phyloP scores from a whole-genome alignment of 2,797 vertebrate genomes.

The Galagoides demidoff region DNA sequence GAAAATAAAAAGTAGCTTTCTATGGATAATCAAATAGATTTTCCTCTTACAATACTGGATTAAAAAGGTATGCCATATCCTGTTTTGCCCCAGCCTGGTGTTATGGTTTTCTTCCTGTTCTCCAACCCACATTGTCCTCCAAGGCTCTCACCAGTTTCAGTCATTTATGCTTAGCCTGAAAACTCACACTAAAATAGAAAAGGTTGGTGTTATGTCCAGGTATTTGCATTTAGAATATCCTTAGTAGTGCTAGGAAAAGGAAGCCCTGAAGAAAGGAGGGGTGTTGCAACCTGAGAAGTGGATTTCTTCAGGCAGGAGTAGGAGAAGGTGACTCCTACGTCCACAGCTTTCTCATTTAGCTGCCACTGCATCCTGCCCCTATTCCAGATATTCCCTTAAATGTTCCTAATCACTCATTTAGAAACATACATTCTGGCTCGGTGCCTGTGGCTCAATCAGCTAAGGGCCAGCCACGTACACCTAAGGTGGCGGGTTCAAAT shows the following conservation, averaged over 20 bases:
- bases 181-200: not conserved
- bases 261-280: not conserved
- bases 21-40: not conserved
- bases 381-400: not conserved
- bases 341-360: not conserved
- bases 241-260: not conserved
- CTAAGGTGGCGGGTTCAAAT: too few relatives aligned
- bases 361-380: not conserved
- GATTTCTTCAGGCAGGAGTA: not conserved
- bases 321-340: not conserved
- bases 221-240: not conserved
- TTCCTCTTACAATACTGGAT: not conserved
- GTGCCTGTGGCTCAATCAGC: too few relatives aligned
- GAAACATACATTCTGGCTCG: too few relatives aligned
- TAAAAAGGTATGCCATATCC: not conserved
- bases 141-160: not conserved
- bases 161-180: slow-evolving; percentile 3
- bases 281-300: not conserved
- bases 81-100: not conserved
- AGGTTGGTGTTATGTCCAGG: not conserved
- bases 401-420: too few relatives aligned
- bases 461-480: too few relatives aligned
- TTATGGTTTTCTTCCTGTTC: not conserved
- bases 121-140: not conserved
- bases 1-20: slow-evolving; percentile 36